Percentiles rank a stretch among this genome's conserved stretches.
phyloP scores from a whole-genome alignment of 2,797 vertebrate species.

The Pipistrellus kuhlii region DNA sequence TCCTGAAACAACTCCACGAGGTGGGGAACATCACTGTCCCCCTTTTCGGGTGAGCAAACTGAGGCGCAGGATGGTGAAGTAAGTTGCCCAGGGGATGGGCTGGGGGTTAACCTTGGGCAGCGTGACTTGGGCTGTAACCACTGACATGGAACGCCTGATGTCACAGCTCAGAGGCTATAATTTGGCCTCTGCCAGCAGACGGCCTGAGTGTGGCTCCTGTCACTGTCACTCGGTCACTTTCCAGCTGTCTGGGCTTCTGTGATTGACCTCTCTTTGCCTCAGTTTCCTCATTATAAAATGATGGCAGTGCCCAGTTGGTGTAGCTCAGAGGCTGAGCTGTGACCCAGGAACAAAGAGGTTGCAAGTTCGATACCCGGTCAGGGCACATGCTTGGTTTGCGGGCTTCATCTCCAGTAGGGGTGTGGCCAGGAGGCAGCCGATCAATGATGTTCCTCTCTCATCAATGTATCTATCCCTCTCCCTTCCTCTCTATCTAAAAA shows the following conservation, averaged over 20 bases:
- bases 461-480: too few species aligned
- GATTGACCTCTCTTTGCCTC: not conserved
- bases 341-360: too few species aligned
- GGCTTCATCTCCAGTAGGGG: too few species aligned
- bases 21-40: fast-evolving
- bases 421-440: too few species aligned
- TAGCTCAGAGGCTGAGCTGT: too few species aligned
- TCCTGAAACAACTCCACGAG: fast-evolving
- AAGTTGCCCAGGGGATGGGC: fast-evolving
- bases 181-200: not conserved
- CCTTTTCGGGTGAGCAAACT: not conserved
- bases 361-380: too few species aligned
- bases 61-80: not conserved
- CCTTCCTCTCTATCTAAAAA: too few species aligned
- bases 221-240: not conserved
- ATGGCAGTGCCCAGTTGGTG: too few species aligned
- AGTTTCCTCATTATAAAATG: not conserved
- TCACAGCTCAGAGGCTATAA: not conserved
- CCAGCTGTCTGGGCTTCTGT: not conserved
- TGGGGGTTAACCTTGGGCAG: not conserved
- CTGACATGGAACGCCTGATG: fast-evolving
- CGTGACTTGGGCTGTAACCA: not conserved
- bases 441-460: too few species aligned
- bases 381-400: too few species aligned
- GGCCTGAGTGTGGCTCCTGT: not conserved